Conservation (phyloP, 1,140 invertebrate genomes). For the Drosophila tristis region DNA sequence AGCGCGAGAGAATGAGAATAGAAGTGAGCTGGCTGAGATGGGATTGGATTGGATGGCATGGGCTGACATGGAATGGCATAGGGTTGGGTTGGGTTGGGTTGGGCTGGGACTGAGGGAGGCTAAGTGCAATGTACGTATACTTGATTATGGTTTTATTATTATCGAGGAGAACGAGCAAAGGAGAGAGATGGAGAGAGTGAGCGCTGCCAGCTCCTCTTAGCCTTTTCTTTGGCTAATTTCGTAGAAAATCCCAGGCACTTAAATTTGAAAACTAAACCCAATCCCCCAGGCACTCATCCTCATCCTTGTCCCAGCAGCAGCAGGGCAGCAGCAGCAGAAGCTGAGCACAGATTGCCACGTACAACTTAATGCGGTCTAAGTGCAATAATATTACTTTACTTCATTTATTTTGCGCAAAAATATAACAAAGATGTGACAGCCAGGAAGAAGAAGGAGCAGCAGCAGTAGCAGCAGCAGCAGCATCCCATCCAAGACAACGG, state of each 20-base stretch:
- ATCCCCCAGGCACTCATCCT: constrained; percentile 25
- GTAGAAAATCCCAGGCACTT: constrained; percentile 75
- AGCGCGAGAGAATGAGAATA: background rate
- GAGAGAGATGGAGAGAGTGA: too few species aligned
- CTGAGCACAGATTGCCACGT: constrained; percentile 76
- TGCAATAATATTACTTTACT: constrained; percentile 84
- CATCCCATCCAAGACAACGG: constrained; percentile 1
- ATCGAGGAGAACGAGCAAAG: constrained; percentile 17
- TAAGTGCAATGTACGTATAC: constrained; percentile 69
- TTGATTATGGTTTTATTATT: constrained; percentile 81
- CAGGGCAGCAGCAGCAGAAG: constrained; percentile 4
- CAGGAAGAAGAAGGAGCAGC: constrained; percentile 46
- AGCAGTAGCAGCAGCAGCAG: constrained; percentile 3
- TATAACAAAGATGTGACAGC: constrained; percentile 81
- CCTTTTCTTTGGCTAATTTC: constrained; percentile 76
- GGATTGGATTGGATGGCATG: background rate
- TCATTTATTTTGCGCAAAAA: constrained; percentile 83
- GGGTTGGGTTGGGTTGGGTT: background rate
- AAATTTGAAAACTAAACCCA: constrained; percentile 78
- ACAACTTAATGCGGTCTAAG: constrained; percentile 82
- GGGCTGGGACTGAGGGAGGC: background rate
- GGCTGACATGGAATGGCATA: background rate
- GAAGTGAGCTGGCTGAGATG: too few species aligned
- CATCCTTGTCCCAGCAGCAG: constrained; percentile 2
- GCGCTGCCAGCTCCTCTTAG: constrained; percentile 36